Base-by-base conservation (phyloP, 2,797 vertebrate genomes). In the Cyprinella venusta region DNA sequence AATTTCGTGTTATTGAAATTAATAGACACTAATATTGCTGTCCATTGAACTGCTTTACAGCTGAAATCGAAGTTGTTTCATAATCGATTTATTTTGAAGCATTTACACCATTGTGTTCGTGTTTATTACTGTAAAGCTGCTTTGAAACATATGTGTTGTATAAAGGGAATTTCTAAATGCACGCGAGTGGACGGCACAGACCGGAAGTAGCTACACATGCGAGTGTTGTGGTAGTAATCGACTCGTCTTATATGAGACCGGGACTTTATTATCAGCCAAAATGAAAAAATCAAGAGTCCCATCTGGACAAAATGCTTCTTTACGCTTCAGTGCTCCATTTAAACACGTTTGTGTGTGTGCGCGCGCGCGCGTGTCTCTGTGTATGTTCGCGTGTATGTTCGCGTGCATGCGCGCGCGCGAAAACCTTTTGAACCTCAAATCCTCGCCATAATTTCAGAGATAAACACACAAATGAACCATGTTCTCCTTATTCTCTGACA, bases 401-500 rank as follows among this genome's bases (percentile, higher is more conserved):
- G n/a, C 8, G 33, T 1, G 12, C 2, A 24, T 8, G 52, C 8
- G 12, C 12, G 45, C 30, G 16, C 3, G 24, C 10, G 0, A 26
- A 9, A 56, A 10, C 72, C 24, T 26, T 76, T 76, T 59, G 52
- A n/a, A 18, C 54, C 8, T 76, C 21, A 76, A 59, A 40, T 75
- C 72, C 2, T 59, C 2, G 2, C 33, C 52, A 59, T 24, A 56
- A 75, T 24, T 59, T 40, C 4, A n/a, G n/a, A n/a, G n/a, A n/a
- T n/a, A 59, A 40, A 59, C 36, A 59, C 72, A 59, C 52, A 59
- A 40, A 40, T 59, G 21, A 76, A 56, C 15, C 50, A 56, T 21
- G 13, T 40, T 0, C 54, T 76, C 36, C n/a, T 24, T 40, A 76
- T 40, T 6, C 54, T 75, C 71, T 9, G 72, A 24, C 72, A 76